phyloP scores from a whole-genome alignment of 37 sponge, comb jelly and placozoan genomes.

The Haliclona indistincta region DNA sequence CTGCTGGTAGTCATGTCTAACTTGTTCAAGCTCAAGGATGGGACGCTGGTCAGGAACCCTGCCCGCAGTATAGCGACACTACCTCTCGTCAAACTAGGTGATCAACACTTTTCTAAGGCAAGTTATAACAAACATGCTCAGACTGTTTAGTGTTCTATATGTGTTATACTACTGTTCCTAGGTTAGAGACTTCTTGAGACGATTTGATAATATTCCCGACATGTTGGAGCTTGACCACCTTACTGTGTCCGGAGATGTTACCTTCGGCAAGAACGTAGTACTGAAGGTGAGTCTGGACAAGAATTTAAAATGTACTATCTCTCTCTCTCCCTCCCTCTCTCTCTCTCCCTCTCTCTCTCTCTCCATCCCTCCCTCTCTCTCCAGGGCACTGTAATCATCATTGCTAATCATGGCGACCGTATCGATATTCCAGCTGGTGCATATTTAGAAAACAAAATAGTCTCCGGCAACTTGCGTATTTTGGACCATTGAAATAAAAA shows the following conservation, averaged over 20 bases:
- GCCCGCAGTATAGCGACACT: conserved; percentile 70
- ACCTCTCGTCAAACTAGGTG: conserved; percentile 95
- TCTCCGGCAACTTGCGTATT: conserved; percentile 95
- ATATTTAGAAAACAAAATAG: conserved; percentile 94
- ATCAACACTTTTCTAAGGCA: conserved; percentile 80
- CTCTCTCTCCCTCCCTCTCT: neutral
- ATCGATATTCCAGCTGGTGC: conserved; percentile 93
- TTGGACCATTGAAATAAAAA: conserved; percentile 78
- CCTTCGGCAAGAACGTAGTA: conserved; percentile 87
- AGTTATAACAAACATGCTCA: neutral
- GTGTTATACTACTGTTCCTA: conserved; percentile 4
- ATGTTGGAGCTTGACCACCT: conserved; percentile 95
- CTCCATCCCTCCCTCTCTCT: neutral
- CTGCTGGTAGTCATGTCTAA: conserved; percentile 91
- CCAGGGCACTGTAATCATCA: conserved; percentile 97
- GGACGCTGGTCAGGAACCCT: conserved; percentile 75
- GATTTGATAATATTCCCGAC: conserved; percentile 92
- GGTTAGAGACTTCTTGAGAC: conserved; percentile 81
- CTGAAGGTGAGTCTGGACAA: conserved; percentile 55
- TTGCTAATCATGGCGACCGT: conserved; percentile 97
- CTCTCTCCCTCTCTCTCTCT: neutral
- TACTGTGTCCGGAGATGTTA: conserved; percentile 95
- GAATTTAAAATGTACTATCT: neutral
- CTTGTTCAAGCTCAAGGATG: conserved; percentile 78
- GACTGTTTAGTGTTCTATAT: neutral